phyloP scores from a whole-genome alignment of 2,888 invertebrate genomes.

The Eristalis intricaria region DNA sequence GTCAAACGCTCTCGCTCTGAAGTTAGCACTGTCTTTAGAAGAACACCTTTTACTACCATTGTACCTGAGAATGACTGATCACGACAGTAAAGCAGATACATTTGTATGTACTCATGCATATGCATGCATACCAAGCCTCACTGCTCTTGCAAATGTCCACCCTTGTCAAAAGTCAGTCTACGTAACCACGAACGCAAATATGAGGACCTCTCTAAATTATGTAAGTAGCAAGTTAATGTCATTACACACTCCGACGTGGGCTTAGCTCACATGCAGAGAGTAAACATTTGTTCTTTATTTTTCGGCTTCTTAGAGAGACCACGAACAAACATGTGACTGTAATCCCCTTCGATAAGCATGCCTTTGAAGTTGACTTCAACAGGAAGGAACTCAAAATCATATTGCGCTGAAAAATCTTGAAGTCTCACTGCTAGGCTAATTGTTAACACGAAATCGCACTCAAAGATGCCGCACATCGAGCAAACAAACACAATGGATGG shows the following conservation, averaged over 20 bases:
- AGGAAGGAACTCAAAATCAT: slow-evolving; percentile 15
- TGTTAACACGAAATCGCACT: slow-evolving; percentile 55
- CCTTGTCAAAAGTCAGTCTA: too few species aligned
- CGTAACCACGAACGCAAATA: not conserved
- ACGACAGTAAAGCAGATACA: too few species aligned
- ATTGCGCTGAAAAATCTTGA: not conserved
- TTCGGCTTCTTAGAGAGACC: not conserved
- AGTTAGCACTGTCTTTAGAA: too few species aligned
- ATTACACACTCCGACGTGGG: not conserved
- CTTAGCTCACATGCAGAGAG: not conserved
- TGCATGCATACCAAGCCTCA: too few species aligned
- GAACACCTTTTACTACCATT: too few species aligned
- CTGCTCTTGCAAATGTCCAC: too few species aligned
- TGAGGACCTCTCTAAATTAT: not conserved
- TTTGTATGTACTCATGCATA: too few species aligned
- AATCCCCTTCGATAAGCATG: slow-evolving; percentile 28
- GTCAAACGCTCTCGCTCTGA: too few species aligned
- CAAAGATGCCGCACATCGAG: slow-evolving; percentile 55
- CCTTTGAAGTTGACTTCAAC: slow-evolving; percentile 24
- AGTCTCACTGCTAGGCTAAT: slow-evolving; percentile 30
- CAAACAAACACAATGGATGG: slow-evolving; percentile 41
- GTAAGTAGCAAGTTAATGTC: not conserved
- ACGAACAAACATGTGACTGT: slow-evolving; percentile 25
- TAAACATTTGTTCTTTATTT: not conserved
- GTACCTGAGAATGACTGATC: too few species aligned